A percentile compares a stretch with the other conserved stretches of the same genome.
Conservation (phyloP, 2,113 vertebrate species). For the Polypterus bichir region DNA sequence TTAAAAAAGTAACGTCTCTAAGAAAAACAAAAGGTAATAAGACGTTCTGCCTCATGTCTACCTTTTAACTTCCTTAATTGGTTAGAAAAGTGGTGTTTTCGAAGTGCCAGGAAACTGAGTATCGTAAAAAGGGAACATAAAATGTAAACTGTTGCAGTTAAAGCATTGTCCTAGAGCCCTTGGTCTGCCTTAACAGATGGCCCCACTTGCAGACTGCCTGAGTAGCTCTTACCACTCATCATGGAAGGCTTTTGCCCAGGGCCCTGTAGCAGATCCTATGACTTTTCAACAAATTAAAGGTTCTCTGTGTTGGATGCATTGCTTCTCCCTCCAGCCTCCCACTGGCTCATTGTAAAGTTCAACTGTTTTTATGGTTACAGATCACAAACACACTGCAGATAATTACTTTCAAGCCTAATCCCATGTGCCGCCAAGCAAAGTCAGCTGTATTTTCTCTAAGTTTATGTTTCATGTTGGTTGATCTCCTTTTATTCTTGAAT, state of each 20-base stretch:
- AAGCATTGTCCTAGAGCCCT: constrained; percentile 16
- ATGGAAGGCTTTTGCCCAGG: background rate
- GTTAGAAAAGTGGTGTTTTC: background rate
- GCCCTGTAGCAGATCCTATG: background rate
- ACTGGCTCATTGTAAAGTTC: too few species aligned
- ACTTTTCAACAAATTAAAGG: background rate
- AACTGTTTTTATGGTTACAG: too few species aligned
- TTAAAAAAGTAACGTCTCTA: background rate
- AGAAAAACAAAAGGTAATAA: background rate
- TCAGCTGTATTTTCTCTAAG: too few species aligned
- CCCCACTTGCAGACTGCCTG: background rate
- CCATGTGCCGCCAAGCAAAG: too few species aligned
- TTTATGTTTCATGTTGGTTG: too few species aligned
- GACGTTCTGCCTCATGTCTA: constrained; percentile 24
- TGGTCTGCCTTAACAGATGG: background rate
- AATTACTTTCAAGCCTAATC: too few species aligned
- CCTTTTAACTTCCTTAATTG: constrained; percentile 21
- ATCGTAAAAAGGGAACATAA: constrained; percentile 31
- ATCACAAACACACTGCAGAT: too few species aligned
- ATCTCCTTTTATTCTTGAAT: too few species aligned
- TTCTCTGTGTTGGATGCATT: too few species aligned
- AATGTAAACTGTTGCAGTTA: constrained; percentile 12
- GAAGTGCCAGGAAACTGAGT: constrained; percentile 24
- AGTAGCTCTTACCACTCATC: background rate
- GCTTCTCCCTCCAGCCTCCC: too few species aligned